Conservation (phyloP, 1,140 invertebrate genomes). For the Drosophila pruinosa region DNA sequence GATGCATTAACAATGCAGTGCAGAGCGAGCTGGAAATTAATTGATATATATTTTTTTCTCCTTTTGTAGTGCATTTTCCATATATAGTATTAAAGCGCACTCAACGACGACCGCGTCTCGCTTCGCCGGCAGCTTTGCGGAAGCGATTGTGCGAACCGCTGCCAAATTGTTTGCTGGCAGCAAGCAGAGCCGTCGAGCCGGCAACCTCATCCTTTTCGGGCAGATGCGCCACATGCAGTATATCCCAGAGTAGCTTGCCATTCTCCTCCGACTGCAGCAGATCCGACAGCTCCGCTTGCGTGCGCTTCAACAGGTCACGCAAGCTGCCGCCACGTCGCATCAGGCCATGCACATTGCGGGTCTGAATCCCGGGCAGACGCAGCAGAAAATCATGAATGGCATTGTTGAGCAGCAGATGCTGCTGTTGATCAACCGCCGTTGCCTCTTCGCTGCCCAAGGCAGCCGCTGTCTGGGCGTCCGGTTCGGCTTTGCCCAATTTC, state of each 20-base stretch:
- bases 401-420: conserved; percentile 89
- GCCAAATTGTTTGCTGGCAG: conserved; percentile 69
- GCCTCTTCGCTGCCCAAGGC: conserved; percentile 87
- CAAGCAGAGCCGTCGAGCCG: conserved; percentile 63
- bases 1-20: too few relatives aligned
- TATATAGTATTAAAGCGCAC: too few relatives aligned
- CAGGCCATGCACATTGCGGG: conserved; percentile 92
- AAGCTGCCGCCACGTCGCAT: conserved; percentile 92
- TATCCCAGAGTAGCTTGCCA: conserved; percentile 85
- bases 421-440: conserved; percentile 82
- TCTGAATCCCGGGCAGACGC: conserved; percentile 94
- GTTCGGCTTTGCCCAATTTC: conserved; percentile 91
- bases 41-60: too few relatives aligned
- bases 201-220: conserved; percentile 82
- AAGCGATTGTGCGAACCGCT: conserved; percentile 69
- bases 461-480: conserved; percentile 87
- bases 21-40: too few relatives aligned
- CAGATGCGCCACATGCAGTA: conserved; percentile 86
- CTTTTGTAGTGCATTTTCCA: too few relatives aligned
- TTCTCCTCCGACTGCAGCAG: conserved; percentile 88
- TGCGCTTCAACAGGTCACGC: conserved; percentile 86
- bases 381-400: conserved; percentile 93
- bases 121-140: conserved; percentile 64
- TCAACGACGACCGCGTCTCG: neutral
- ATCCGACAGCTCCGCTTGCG: conserved; percentile 85